Evolutionary conservation across 2,888 invertebrate species (phyloP).

Genomic region (Stenotaenia linearis): DNA sequence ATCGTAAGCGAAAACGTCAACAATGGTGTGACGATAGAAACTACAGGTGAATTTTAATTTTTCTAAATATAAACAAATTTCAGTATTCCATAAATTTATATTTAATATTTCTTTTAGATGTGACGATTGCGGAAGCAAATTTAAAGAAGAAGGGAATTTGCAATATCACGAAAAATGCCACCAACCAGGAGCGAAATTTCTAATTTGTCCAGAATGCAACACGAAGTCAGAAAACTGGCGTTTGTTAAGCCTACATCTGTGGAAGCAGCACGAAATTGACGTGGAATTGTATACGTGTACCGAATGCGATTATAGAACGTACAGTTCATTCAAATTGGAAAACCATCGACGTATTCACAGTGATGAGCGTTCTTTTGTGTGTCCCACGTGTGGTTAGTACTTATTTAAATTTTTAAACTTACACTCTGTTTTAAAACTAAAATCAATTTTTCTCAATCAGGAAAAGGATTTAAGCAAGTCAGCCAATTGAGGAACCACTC

Average conservation of each 20-base stretch:
- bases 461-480: constrained; percentile 46
- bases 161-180: constrained; percentile 44
- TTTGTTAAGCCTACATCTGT: constrained; percentile 61
- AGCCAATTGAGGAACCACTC: constrained; percentile 47
- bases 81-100: too few relatives aligned
- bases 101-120: background rate
- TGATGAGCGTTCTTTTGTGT: constrained; percentile 43
- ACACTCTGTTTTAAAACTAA: background rate
- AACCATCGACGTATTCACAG: constrained; percentile 48
- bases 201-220: constrained; percentile 42
- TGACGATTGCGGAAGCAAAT: constrained; percentile 36
- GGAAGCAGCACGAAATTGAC: constrained; percentile 59
- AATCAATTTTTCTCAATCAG: background rate
- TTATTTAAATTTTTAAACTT: background rate
- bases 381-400: constrained; percentile 43
- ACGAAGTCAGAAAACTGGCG: constrained; percentile 54
- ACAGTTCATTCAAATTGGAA: constrained; percentile 49
- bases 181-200: constrained; percentile 35
- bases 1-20: constrained; percentile 34
- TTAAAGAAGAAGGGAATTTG: constrained; percentile 41
- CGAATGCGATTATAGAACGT: constrained; percentile 43
- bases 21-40: constrained; percentile 31
- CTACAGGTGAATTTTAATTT: constrained; percentile 35
- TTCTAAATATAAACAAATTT: background rate
- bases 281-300: constrained; percentile 44